Evolutionary conservation across 2,797 vertebrate species (phyloP), one percentile per base, ranked within the genome.

Genomic region (Cyprinella venusta): DNA sequence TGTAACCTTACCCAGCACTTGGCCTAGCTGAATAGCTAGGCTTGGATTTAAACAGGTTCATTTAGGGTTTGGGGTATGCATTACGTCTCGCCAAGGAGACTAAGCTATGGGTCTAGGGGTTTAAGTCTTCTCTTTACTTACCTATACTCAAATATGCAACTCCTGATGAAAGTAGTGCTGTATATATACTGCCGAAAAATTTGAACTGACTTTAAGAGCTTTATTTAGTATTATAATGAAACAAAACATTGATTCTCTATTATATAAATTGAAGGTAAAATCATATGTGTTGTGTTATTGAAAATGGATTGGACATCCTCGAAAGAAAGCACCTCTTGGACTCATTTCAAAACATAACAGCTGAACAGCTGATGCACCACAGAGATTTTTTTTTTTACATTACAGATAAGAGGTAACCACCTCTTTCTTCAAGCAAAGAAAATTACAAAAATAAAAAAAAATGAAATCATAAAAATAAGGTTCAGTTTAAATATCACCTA

Each of bases 11-110:
- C 74, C 77, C 81, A 63, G 74, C 71, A 59, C 13, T 65, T 81
- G 76, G 72, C 69, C 33, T 33, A 63, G 78, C 70, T 81, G 76
- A 87, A 83, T 82, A 70, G 26, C 77, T 42, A 78, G 65, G 75
- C 61, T 84, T 76, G 76, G 81, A 88, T 86, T 85, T 86, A 76
- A 83, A 81, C 59, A 86, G 79, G 84, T 84, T 82, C 80, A 84
- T 84, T 87, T 85, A 86, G 80, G 71, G 85, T 86, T 85, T 88
- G 79, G 16, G 63, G 61, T 75, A 63, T 72, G 74, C 76, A 74
- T 79, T 81, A 65, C 76, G 82, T 80, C 72, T 79, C 45, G 42
- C 19, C 61, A 36, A 33, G 21, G 52, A 74, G 30, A 38, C 69
- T 19, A 48, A 70, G 36, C 68, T 79, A 21, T n/a, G 18, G 45